Evolutionary conservation across 2,888 invertebrate genomes (phyloP).

Genomic region (Drymonia ruficornis): DNA sequence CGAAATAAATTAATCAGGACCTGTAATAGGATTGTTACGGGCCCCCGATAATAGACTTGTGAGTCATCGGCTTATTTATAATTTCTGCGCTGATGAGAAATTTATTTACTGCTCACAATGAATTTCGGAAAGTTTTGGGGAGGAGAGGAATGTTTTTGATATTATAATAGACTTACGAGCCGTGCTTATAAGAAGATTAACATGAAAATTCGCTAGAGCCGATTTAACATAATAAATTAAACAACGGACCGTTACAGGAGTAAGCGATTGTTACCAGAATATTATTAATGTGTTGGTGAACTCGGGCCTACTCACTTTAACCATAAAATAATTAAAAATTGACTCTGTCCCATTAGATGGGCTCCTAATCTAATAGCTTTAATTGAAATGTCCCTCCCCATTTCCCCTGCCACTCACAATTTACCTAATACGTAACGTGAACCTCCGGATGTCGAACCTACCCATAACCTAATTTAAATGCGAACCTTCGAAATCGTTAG

Average conservation of each 20-base stretch:
- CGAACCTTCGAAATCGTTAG: constrained; percentile 25
- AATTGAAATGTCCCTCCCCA: not conserved
- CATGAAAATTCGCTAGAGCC: too few relatives aligned
- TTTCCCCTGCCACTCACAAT: not conserved
- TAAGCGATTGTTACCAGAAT: too few relatives aligned
- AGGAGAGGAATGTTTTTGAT: not conserved
- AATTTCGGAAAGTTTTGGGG: not conserved
- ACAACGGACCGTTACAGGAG: too few relatives aligned
- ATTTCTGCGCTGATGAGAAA: not conserved
- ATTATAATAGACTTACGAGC: not conserved
- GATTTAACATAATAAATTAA: too few relatives aligned
- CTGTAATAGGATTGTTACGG: constrained; percentile 20
- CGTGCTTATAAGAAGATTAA: not conserved
- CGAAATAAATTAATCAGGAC: constrained; percentile 31
- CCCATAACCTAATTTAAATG: constrained; percentile 27
- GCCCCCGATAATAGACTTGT: not conserved
- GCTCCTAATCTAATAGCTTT: not conserved
- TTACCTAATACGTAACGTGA: not conserved
- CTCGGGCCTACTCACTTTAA: too few relatives aligned
- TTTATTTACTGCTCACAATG: not conserved
- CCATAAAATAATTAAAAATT: too few relatives aligned
- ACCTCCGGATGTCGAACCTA: not conserved
- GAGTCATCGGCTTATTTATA: constrained; percentile 2
- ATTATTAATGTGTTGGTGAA: too few relatives aligned
- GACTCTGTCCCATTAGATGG: too few relatives aligned